Evolutionary conservation across 1,140 invertebrate genomes (phyloP).

Genomic region (Diorhabda elongata): DNA sequence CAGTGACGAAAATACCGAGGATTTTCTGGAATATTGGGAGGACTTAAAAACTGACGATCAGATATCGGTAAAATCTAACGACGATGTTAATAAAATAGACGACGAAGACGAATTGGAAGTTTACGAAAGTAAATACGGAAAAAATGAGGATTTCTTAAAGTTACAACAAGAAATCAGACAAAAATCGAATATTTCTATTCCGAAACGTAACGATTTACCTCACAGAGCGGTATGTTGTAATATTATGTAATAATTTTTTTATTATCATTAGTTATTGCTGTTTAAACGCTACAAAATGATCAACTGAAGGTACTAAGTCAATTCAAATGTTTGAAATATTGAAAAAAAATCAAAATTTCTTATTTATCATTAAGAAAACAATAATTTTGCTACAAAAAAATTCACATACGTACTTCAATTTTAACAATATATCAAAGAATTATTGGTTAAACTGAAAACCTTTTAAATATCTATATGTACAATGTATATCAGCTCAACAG

Average conservation of each 20-base stretch:
- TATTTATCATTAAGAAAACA: too few species aligned
- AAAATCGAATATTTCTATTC: slow-evolving; percentile 17
- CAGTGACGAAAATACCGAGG: slow-evolving; percentile 15
- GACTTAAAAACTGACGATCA: slow-evolving; percentile 19
- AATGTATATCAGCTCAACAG: too few species aligned
- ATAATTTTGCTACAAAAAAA: too few species aligned
- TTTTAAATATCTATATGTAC: too few species aligned
- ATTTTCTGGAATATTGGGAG: slow-evolving; percentile 41
- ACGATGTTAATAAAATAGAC: slow-evolving; percentile 17
- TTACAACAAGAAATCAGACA: slow-evolving; percentile 36
- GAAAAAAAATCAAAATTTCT: too few species aligned
- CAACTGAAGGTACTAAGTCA: too few species aligned
- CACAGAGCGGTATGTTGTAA: slow-evolving; percentile 44
- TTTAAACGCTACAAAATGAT: too few species aligned
- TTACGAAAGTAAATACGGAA: slow-evolving; percentile 43
- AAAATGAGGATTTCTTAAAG: slow-evolving; percentile 39
- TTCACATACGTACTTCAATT: too few species aligned
- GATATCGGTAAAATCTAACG: slow-evolving; percentile 16
- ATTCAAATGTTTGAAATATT: too few species aligned
- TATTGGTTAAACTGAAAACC: too few species aligned
- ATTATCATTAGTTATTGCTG: too few species aligned
- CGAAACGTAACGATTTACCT: slow-evolving; percentile 35
- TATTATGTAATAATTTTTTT: slow-evolving; percentile 34
- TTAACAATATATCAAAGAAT: too few species aligned
- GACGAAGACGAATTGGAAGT: slow-evolving; percentile 38